Evolutionary conservation across 2,797 vertebrate species (phyloP), one percentile per base, ranked within the genome.

Genomic region (Balearica regulorum): DNA sequence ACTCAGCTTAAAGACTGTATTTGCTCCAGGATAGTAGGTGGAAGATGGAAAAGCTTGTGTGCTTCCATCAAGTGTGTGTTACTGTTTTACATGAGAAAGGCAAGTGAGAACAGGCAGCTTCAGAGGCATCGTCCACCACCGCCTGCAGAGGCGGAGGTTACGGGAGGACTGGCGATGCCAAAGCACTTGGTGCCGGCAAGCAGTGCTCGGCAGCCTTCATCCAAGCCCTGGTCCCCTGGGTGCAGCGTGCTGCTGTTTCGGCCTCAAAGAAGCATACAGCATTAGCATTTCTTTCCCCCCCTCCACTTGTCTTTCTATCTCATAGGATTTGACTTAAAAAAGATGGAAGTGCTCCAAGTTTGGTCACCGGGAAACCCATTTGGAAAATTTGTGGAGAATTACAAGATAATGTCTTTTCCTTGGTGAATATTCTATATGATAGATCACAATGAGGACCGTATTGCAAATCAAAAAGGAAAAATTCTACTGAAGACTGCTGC

Each of bases 141-240:
- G 4, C 29, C 31, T 1, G 0, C 37, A 20, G 49, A 70, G 60
- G 18, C 5, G 2, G 31, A 39, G 28, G 21, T 11, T 73, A 14
- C 16, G 1, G 44, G n/a, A 79, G 24, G n/a, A 35, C 18, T 60
- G 48, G 49, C 8, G 5, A 3, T 69, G 54, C 64, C 17, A 15
- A 87, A 31, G 41, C 4, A 6, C 3, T 1, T 0, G 0, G 18
- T 55, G 43, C 53, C 4, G 2, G 49, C 54, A 37, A 44, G 25
- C 48, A 51, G 31, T 12, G 2, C 51, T 57, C 15, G 1, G 61
- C 22, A 75, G 43, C 49, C 49, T 41, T 54, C 31, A n/a, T 58
- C 68, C 48, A 39, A 35, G 22, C 20, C 39, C 43, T 33, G 15
- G 21, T 44, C 29, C n/a, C 13, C 11, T 10, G 31, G 16, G 8